These are phyloP conservation scores for Stegodyphus mimosarum DNA, from an alignment of 1,140 invertebrate species.

Conservation along the genomic window DNA sequence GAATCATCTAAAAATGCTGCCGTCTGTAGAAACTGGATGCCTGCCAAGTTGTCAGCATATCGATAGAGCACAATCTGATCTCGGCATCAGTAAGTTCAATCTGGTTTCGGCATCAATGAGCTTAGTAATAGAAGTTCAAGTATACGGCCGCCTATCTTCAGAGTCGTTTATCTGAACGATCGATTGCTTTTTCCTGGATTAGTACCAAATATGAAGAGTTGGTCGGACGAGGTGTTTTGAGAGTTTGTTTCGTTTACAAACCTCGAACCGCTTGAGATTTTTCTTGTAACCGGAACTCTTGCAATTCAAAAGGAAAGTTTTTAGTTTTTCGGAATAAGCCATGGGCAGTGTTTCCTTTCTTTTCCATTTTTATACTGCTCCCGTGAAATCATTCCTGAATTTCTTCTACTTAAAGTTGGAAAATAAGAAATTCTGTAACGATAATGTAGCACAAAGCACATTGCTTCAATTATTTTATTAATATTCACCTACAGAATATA, in stretches of 20 bases:
- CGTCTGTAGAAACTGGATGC: slow-evolving; percentile 8
- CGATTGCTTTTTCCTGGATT: not conserved
- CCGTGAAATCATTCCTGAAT: too few relatives aligned
- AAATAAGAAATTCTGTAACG: too few relatives aligned
- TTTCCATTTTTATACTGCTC: too few relatives aligned
- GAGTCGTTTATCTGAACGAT: not conserved
- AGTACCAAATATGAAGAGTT: not conserved
- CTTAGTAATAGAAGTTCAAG: not conserved
- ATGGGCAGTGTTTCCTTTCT: too few relatives aligned
- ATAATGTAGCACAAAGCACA: too few relatives aligned
- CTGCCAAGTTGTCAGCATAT: slow-evolving; percentile 26
- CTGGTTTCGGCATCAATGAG: slow-evolving; percentile 18
- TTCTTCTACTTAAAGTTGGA: too few relatives aligned
- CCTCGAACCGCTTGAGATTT: too few relatives aligned
- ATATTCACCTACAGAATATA: too few relatives aligned
- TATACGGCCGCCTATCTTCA: not conserved
- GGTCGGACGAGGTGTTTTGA: not conserved
- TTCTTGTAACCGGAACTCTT: too few relatives aligned
- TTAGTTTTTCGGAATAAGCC: too few relatives aligned
- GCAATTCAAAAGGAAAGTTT: too few relatives aligned
- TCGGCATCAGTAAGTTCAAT: slow-evolving; percentile 22
- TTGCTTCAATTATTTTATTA: too few relatives aligned
- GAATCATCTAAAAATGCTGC: slow-evolving; percentile 38
- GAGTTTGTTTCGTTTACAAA: not conserved
- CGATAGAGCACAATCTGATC: slow-evolving; percentile 33